Evolutionary conservation across 2,113 vertebrate species (phyloP), one percentile per base, ranked within the genome.

Genomic region (Rhinichthys klamathensis): DNA sequence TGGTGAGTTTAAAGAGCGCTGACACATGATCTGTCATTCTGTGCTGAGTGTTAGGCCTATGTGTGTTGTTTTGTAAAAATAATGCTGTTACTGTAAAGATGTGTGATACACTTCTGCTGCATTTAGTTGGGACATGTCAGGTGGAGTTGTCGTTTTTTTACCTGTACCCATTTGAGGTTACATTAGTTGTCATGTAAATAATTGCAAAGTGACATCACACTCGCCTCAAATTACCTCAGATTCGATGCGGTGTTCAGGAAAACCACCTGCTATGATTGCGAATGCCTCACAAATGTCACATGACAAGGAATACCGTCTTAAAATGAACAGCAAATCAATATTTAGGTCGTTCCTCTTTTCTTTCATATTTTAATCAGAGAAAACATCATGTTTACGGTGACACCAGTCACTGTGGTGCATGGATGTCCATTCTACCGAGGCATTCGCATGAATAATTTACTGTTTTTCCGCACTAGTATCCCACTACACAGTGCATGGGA

Each of bases 401-500:
- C 80, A 72, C 16, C 27, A 56, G 44, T 38, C 27, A 23, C 12
- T 10, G 6, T 76, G 70, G 73, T 23, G 72, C 80, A 79, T 54
- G 77, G 49, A 87, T 61, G 83, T 87, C 87, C 86, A 74, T 81
- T 88, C 88, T 85, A 87, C 90, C 88, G 84, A 89, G 49, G 89
- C 91, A 91, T 58, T 49, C 30, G 1, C 79, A 91, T 95, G 76
- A 91, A 95, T 94, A 85, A 94, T 94, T 91, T 74, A 94, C 63
- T 11, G 65, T 83, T 88, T 91, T 91, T 91, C 92, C 89, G 4
- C 90, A 46, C 51, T 60, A 65, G 49, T 38, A 72, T 84, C 11
- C 41, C 51, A 72, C 77, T 2, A 30, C 35, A 38, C 11, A 25
- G 38, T 41, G 25, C 38, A 41, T 41, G 41, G n/a, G 67, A 82